A percentile compares a stretch with the other conserved stretches of the same genome.
These are phyloP conservation scores for Sylvilagus bachmani DNA, from an alignment of 2,113 vertebrate species.

Conservation along the genomic window DNA sequence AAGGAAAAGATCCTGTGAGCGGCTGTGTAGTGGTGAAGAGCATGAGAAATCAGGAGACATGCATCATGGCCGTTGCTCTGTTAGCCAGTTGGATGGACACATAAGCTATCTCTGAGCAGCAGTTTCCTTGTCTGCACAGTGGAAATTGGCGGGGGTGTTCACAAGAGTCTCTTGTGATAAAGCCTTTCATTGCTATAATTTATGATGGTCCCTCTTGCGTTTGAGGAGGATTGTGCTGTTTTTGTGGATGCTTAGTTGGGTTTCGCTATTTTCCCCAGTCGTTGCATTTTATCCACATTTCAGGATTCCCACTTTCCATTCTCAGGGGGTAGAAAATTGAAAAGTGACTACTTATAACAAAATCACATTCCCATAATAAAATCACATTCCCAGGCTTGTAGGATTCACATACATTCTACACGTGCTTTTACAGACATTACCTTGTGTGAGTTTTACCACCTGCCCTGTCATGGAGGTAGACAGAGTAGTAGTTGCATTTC, in stretches of 20 bases:
- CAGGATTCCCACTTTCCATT: neutral
- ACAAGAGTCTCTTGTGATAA: neutral
- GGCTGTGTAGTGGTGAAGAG: neutral
- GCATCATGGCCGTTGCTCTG: neutral
- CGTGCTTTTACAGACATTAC: neutral
- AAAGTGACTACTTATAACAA: neutral
- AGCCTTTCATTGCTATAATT: neutral
- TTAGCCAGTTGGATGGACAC: neutral
- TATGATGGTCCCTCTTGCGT: neutral
- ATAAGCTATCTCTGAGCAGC: neutral
- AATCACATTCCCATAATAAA: neutral
- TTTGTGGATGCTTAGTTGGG: neutral
- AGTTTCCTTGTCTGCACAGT: neutral
- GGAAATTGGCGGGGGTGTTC: neutral
- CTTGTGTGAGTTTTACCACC: neutral
- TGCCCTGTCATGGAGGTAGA: neutral
- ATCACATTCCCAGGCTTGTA: neutral
- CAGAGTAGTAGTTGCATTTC: neutral
- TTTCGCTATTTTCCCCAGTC: neutral
- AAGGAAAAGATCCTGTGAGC: neutral
- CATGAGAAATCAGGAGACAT: neutral
- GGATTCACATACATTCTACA: neutral
- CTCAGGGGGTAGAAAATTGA: neutral
- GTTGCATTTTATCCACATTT: slow-evolving; percentile 56
- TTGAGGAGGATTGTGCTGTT: neutral